A percentile compares a stretch with the other conserved stretches of the same genome.
Conservation (phyloP, 2,113 vertebrate species). For the Dryoscopus gambensis region DNA sequence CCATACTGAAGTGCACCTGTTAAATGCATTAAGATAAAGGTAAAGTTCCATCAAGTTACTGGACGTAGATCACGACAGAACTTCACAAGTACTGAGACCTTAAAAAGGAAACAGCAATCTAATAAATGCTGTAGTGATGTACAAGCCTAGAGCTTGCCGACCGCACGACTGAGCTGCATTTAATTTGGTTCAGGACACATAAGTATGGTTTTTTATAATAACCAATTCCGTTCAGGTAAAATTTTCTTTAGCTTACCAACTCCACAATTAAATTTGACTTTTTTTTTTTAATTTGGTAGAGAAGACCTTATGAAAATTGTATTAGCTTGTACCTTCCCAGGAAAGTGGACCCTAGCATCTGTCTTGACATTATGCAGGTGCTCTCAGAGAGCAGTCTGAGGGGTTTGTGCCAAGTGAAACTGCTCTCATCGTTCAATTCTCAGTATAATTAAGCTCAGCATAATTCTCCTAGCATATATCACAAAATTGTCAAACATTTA, state of each 20-base stretch:
- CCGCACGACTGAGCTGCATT: background rate
- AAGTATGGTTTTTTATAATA: background rate
- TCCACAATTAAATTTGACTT: background rate
- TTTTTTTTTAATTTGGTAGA: background rate
- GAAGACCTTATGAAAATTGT: background rate
- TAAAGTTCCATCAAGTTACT: background rate
- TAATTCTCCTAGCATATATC: background rate
- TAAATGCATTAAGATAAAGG: background rate
- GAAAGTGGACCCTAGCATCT: background rate
- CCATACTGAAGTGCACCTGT: background rate
- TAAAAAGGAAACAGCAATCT: background rate
- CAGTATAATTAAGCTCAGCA: background rate
- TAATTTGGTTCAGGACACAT: background rate
- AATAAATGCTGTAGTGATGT: background rate
- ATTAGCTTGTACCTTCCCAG: background rate
- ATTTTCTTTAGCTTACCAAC: background rate
- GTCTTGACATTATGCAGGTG: background rate
- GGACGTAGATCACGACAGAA: background rate
- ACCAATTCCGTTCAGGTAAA: background rate
- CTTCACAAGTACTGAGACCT: background rate
- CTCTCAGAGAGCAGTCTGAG: background rate
- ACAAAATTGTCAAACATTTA: background rate
- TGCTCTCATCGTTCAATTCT: rapidly evolving
- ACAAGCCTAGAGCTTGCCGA: background rate
- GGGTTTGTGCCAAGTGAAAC: background rate